Evolutionary conservation across 2,888 invertebrate genomes (phyloP).

Genomic region (Ennomos quercinarius): DNA sequence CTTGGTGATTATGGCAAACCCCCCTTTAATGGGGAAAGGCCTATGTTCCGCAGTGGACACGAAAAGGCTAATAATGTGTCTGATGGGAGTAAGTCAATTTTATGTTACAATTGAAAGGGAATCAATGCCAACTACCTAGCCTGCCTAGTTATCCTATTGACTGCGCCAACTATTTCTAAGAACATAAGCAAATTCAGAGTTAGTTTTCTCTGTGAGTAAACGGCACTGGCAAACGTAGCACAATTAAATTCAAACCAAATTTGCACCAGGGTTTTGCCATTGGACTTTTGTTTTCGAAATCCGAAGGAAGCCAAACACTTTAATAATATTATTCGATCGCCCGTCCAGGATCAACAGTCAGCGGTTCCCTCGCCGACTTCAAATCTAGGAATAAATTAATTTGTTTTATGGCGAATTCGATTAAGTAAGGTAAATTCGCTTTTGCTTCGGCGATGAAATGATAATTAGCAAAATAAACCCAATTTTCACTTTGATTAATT

Average conservation of each 20-base stretch:
- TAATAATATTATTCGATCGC: slow-evolving; percentile 24
- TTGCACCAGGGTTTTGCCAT: slow-evolving; percentile 12
- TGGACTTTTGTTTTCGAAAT: slow-evolving; percentile 15
- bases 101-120: too few relatives aligned
- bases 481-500: slow-evolving; percentile 35
- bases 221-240: neutral
- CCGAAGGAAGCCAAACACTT: slow-evolving; percentile 21
- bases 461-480: slow-evolving; percentile 36
- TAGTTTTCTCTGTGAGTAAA: slow-evolving; percentile 2
- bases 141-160: neutral
- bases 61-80: too few relatives aligned
- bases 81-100: too few relatives aligned
- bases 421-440: slow-evolving; percentile 33
- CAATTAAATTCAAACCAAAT: slow-evolving; percentile 10
- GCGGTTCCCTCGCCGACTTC: slow-evolving; percentile 15
- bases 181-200: neutral
- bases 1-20: too few relatives aligned
- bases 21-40: too few relatives aligned
- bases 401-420: slow-evolving; percentile 29
- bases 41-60: too few relatives aligned
- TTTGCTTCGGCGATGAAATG: slow-evolving; percentile 18
- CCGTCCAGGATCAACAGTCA: slow-evolving; percentile 20
- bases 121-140: too few relatives aligned
- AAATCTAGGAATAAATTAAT: slow-evolving; percentile 32
- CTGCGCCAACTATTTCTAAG: neutral